A percentile compares a stretch with the other conserved stretches of the same genome.
Conservation (phyloP, 2,888 invertebrate genomes). For the Anodontia alba region DNA sequence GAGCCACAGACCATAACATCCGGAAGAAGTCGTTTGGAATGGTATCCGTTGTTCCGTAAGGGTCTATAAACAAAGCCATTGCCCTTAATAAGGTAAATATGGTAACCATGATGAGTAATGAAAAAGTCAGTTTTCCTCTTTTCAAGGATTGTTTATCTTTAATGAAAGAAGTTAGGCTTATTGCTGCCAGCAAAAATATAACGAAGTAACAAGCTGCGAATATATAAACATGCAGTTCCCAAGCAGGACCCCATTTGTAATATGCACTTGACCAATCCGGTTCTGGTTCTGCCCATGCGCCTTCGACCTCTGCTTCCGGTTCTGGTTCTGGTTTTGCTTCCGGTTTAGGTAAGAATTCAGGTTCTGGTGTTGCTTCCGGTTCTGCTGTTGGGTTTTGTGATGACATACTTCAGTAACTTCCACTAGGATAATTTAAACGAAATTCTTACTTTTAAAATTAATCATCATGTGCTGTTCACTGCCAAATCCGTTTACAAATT, state of each 20-base stretch:
- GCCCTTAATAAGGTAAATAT: constrained; percentile 63
- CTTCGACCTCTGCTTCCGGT: constrained; percentile 30
- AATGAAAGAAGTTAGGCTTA: constrained; percentile 52
- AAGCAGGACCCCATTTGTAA: constrained; percentile 66
- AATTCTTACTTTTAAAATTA: too few species aligned
- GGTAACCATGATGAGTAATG: constrained; percentile 65
- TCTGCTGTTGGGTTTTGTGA: constrained; percentile 14
- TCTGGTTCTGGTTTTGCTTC: constrained; percentile 25
- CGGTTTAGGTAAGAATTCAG: constrained; percentile 23
- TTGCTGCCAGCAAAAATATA: constrained; percentile 43
- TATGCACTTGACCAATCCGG: constrained; percentile 71
- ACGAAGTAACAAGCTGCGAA: constrained; percentile 58
- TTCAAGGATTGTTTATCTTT: constrained; percentile 37
- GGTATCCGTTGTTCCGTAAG: constrained; percentile 59
- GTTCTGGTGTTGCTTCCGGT: constrained; percentile 41
- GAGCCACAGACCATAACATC: constrained; percentile 69
- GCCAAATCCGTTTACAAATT: too few species aligned
- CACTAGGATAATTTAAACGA: too few species aligned
- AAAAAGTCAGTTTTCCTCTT: constrained; percentile 63
- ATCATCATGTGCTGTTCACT: too few species aligned
- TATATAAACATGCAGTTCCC: constrained; percentile 73
- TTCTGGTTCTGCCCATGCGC: constrained; percentile 69
- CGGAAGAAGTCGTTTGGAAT: constrained; percentile 45
- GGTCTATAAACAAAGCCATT: constrained; percentile 64
- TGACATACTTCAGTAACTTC: too few species aligned